Base-by-base conservation (phyloP, 2,797 vertebrate species). In the Aeoliscus strigatus region DNA sequence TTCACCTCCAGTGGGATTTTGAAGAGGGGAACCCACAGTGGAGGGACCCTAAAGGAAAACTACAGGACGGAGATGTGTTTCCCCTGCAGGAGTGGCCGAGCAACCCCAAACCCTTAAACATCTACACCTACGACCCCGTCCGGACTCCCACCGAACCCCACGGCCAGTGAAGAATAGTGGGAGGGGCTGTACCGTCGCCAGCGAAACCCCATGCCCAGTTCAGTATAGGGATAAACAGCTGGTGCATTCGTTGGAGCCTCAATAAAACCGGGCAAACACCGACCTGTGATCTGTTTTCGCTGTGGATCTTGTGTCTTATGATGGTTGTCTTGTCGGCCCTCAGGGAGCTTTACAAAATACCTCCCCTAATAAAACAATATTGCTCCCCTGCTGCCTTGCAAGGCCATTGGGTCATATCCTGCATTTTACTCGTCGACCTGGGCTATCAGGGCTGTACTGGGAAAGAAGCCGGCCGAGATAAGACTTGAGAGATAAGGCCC, bases 1-100 rank as follows among this genome's bases (percentile, higher is more conserved):
- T 30, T 78, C 12, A 75, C 71, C 57, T 63, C 8, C 75, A 90
- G 89, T 89, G 89, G 84, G 85, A 90, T 60, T 89, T 88, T 23
- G 83, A 87, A 75, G 87, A 83, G 4, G 17, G 83, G 32, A 77
- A 26, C 10, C 9, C 79, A 21, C 72, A 70, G 7, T 85, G 87
- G 86, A 80, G 51, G 46, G 39, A 57, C 57, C 31, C 33, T 15
- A 47, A 49, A 11, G 3, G 36, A 28, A 56, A 85, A 57, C 60
- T 40, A 29, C 57, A 60, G 8, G 32, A 50, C 9, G 17, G 27
- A 1, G 53, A 73, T 5, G 32, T 39, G n/a, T 80, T 85, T 33
- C 69, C 57, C 3, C 42, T 78, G 12, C 71, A 73, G 39, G 64
- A 72, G 8, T 80, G 79, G 75, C 66, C 45, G 4, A 55, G 32